These are phyloP conservation scores for Acronicta psi DNA, from an alignment of 2,888 invertebrate genomes.

Conservation along the genomic window DNA sequence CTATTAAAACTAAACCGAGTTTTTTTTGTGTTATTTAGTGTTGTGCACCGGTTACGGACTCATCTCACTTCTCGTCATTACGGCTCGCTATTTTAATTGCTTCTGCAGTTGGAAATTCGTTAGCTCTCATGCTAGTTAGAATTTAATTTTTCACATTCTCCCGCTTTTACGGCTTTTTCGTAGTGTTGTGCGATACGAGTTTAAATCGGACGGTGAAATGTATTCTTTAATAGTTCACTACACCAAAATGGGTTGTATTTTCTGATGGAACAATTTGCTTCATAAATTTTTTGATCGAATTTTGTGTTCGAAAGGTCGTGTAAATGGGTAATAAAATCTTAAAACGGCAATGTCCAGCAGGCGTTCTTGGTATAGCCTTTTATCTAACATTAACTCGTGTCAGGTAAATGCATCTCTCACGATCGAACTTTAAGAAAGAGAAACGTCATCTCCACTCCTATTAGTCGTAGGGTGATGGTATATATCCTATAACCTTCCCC, in stretches of 20 bases:
- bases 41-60: constrained; percentile 33
- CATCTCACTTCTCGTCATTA: constrained; percentile 50
- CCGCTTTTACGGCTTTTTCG: constrained; percentile 19
- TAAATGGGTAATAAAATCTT: too few species aligned
- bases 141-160: constrained; percentile 60
- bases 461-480: too few species aligned
- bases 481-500: too few species aligned
- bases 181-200: constrained; percentile 22
- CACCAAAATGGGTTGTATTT: constrained; percentile 17
- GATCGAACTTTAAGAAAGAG: too few species aligned
- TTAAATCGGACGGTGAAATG: constrained; percentile 15
- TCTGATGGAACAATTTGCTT: constrained; percentile 9
- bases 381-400: too few species aligned
- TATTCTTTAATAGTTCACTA: constrained; percentile 20
- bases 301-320: too few species aligned
- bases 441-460: too few species aligned
- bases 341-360: too few species aligned
- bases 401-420: too few species aligned
- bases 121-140: constrained; percentile 54
- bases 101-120: constrained; percentile 55
- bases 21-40: constrained; percentile 47
- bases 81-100: constrained; percentile 58
- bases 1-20: constrained; percentile 40
- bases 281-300: not conserved
- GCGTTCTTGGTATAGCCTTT: too few species aligned